Base-by-base conservation (phyloP, 2,113 vertebrate genomes). In the Uria lomvia region DNA sequence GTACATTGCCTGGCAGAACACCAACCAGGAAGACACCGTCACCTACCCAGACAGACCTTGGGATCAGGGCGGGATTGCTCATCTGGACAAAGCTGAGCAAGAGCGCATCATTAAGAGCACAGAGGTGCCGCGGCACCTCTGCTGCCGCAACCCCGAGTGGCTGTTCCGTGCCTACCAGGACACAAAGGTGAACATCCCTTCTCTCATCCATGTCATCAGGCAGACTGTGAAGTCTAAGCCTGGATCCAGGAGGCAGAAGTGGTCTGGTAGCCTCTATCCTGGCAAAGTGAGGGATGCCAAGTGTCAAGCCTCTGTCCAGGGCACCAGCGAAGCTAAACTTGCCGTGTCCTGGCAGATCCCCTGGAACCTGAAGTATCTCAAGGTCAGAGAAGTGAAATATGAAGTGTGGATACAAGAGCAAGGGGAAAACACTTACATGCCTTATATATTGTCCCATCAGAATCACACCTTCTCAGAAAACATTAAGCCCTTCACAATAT, bases 361-460 rank as follows among this genome's bases (percentile, higher is more conserved):
- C 0, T 99, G 99, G 99, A 99, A 99, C 96, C 98, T 99, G 81
- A 99, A 98, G 95, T 99, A 99, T 97, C 97, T 99, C 90, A 99
- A 99, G 95, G 99, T 99, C 59, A 98, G 98, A 97, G 99, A 99
- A 88, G 99, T 99, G 24, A 99, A 98, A 96, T 99, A 99, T 0
- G 99, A 99, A 96, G 99, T 99, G 66, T 99, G 99, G 99, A 99
- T 99, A 91, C 99, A 99, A 98, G 99, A 99, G 95, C 99, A 99
- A 98, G 99, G 99, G 50, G 99, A 99, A 97, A 99, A 99, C 98
- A 99, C 99, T 8, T 99, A 99, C 79, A 99, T 99, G 99, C 99
- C 99, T 98, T 99, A 99, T 82, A 99, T 99, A 91, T 98, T 99
- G 91, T 98, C 98, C 43, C 99, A 99, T 96, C 99, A 99, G 98